A percentile compares a stretch with the other conserved stretches of the same genome.
Evolutionary conservation across 1,140 invertebrate species (phyloP).

Genomic region (Leptinotarsa defecta): DNA sequence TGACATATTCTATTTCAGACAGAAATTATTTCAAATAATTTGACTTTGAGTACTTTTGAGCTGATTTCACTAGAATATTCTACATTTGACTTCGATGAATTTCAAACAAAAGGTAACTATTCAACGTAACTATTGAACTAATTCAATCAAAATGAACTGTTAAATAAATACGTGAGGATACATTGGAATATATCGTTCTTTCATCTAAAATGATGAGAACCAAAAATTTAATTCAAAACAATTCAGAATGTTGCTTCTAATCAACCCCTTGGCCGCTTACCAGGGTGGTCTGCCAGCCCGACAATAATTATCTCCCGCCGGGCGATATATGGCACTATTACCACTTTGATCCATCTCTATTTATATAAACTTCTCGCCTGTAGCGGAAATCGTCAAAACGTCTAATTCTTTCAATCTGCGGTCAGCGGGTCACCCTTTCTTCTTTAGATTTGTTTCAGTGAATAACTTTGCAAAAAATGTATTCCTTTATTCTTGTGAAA

Average conservation of each 20-base stretch:
- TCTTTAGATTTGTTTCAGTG: constrained; percentile 4
- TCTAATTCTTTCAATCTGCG: background rate
- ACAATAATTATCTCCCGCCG: constrained; percentile 8
- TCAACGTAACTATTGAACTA: too few relatives aligned
- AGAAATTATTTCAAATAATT: too few relatives aligned
- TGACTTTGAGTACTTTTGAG: too few relatives aligned
- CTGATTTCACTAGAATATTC: too few relatives aligned
- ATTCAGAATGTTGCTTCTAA: constrained; percentile 6
- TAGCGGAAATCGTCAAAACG: background rate
- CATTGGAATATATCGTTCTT: too few relatives aligned
- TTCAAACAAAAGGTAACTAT: too few relatives aligned
- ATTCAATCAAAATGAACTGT: too few relatives aligned
- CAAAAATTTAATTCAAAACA: constrained; percentile 4
- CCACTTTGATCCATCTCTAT: constrained; percentile 8
- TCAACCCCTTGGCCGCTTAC: constrained; percentile 1
- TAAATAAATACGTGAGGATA: too few relatives aligned
- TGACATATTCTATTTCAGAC: too few relatives aligned
- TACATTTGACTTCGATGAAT: too few relatives aligned
- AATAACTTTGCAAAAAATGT: background rate
- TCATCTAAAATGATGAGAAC: background rate
- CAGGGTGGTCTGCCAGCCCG: constrained; percentile 4
- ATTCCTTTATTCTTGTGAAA: background rate
- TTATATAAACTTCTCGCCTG: background rate
- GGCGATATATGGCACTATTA: constrained; percentile 8
- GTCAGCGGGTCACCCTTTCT: constrained; percentile 1